Conservation (phyloP, 2,797 vertebrate species). For the Heliangelus exortis region DNA sequence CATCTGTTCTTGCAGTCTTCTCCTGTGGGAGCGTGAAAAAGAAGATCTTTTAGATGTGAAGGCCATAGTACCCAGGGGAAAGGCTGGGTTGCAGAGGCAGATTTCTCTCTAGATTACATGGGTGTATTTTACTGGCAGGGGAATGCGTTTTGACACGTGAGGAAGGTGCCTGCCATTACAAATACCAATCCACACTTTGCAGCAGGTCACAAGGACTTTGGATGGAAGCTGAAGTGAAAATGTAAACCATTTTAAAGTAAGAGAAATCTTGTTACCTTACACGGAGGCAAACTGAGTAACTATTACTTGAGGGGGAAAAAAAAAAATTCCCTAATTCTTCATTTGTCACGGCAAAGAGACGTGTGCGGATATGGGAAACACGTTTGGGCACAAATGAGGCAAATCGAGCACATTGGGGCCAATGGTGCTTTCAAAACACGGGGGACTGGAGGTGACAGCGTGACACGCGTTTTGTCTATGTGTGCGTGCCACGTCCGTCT, state of each 20-base stretch:
- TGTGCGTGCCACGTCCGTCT: rapidly evolving
- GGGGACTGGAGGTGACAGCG: rapidly evolving
- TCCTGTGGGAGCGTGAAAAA: not conserved
- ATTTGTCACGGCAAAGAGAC: not conserved
- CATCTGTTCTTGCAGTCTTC: rapidly evolving
- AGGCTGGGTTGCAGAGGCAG: not conserved
- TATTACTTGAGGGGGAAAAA: rapidly evolving
- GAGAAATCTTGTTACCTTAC: not conserved
- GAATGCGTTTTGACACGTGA: not conserved
- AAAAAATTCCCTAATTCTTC: rapidly evolving
- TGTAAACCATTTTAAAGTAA: not conserved
- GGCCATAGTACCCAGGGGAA: not conserved
- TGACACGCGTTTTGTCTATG: rapidly evolving
- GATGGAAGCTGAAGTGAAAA: not conserved
- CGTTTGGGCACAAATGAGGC: no score
- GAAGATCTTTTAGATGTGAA: not conserved
- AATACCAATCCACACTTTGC: not conserved
- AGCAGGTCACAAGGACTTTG: not conserved
- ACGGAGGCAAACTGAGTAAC: not conserved
- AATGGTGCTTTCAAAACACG: rapidly evolving
- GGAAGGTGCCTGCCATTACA: not conserved
- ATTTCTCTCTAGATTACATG: not conserved
- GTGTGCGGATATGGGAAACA: rapidly evolving
- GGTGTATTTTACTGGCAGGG: not conserved
- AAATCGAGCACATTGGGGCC: no score